These are phyloP conservation scores for Furnarius figulus DNA, from an alignment of 2,113 vertebrate genomes.

Conservation along the genomic window DNA sequence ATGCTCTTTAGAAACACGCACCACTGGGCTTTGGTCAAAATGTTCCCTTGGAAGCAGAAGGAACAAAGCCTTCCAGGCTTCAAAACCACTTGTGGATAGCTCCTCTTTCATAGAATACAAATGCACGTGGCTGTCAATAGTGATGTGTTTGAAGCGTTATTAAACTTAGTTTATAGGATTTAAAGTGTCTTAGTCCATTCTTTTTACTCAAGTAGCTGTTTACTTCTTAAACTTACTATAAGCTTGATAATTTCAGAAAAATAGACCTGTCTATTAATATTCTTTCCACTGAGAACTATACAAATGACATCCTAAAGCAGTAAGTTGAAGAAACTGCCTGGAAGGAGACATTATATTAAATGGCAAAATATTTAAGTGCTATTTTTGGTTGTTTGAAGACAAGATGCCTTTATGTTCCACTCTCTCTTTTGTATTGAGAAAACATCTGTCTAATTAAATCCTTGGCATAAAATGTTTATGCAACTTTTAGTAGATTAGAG, in stretches of 20 bases:
- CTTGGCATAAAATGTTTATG: slow-evolving; percentile 29
- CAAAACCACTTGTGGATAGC: neutral
- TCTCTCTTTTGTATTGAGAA: slow-evolving; percentile 27
- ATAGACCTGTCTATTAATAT: neutral
- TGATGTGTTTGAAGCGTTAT: neutral
- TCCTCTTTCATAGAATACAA: neutral
- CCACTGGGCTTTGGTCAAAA: neutral
- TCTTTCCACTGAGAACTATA: neutral
- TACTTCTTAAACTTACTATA: neutral
- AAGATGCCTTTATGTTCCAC: neutral
- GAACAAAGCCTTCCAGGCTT: slow-evolving; percentile 28
- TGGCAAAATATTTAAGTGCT: neutral
- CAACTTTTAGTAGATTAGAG: slow-evolving; percentile 36
- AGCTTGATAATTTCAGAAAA: neutral
- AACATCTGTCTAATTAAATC: slow-evolving; percentile 52
- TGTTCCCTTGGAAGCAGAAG: neutral
- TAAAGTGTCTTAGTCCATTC: neutral
- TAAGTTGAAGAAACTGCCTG: neutral
- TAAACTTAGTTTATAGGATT: slow-evolving; percentile 1
- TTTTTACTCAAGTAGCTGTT: neutral
- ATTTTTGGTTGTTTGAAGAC: neutral
- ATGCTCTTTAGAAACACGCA: neutral
- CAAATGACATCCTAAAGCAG: neutral
- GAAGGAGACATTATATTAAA: neutral
- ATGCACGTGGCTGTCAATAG: neutral